Conservation (phyloP, 2,888 invertebrate genomes). For the Asteroscopus sphinx region DNA sequence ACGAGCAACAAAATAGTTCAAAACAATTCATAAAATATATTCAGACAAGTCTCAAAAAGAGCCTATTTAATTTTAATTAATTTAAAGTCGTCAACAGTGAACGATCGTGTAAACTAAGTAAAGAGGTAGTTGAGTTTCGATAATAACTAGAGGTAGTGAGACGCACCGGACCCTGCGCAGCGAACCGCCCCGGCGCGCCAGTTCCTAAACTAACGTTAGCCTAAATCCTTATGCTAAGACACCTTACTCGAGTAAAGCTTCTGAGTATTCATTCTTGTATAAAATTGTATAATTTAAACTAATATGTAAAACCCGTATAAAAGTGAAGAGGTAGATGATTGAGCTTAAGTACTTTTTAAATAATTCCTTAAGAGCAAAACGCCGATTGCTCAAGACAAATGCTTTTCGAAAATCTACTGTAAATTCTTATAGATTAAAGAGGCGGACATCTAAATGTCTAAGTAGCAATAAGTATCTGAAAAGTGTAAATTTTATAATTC, state of each 20-base stretch:
- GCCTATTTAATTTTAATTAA: slow-evolving; percentile 76
- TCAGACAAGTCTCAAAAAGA: slow-evolving; percentile 85
- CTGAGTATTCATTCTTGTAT: slow-evolving; percentile 89
- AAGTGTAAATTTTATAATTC: slow-evolving; percentile 85
- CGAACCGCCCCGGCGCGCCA: slow-evolving; percentile 81
- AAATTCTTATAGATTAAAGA: slow-evolving; percentile 84
- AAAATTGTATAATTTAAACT: slow-evolving; percentile 89
- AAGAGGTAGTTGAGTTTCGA: slow-evolving; percentile 89
- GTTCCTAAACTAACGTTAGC: slow-evolving; percentile 73
- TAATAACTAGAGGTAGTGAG: slow-evolving; percentile 80
- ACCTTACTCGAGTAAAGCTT: slow-evolving; percentile 90
- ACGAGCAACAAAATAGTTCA: slow-evolving; percentile 79
- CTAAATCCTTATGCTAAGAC: slow-evolving; percentile 77
- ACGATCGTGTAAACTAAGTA: slow-evolving; percentile 85
- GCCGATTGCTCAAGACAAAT: slow-evolving; percentile 65
- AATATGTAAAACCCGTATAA: slow-evolving; percentile 90
- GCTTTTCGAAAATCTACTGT: slow-evolving; percentile 68
- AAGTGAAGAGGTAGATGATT: slow-evolving; percentile 89
- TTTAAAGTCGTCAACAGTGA: slow-evolving; percentile 82
- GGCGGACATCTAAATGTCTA: slow-evolving; percentile 87
- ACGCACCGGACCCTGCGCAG: slow-evolving; percentile 87
- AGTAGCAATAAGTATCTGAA: slow-evolving; percentile 85
- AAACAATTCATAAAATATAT: slow-evolving; percentile 88
- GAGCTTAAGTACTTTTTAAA: slow-evolving; percentile 88
- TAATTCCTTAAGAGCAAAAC: slow-evolving; percentile 83